These are phyloP conservation scores for Antigone vipio DNA, from an alignment of 2,113 vertebrate genomes.

Conservation along the genomic window DNA sequence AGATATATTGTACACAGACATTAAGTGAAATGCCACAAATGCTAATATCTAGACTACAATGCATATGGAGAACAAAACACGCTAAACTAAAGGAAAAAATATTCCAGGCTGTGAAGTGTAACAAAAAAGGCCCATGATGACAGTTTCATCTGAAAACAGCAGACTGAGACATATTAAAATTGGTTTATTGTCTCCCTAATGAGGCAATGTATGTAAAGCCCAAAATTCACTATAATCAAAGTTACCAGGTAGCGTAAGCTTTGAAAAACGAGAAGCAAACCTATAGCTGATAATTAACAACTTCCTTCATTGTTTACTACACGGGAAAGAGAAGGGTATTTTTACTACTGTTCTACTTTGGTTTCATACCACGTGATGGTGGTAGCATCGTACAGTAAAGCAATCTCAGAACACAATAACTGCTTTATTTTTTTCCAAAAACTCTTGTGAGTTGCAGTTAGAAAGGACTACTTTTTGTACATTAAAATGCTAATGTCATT, in stretches of 20 bases:
- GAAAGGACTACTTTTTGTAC: constrained; percentile 58
- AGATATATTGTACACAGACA: not conserved
- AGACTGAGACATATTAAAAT: constrained; percentile 60
- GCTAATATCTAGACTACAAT: not conserved
- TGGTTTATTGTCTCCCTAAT: constrained; percentile 65
- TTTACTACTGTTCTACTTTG: not conserved
- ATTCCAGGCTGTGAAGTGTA: constrained; percentile 56
- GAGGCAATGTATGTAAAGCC: constrained; percentile 54
- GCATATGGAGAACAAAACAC: not conserved
- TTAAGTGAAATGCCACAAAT: constrained; percentile 26
- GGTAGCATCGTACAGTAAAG: too few relatives aligned
- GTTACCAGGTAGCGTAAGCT: constrained; percentile 30
- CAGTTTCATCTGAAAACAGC: constrained; percentile 59
- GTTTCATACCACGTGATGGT: too few relatives aligned
- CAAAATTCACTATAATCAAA: constrained; percentile 57
- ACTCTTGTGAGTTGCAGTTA: constrained; percentile 50
- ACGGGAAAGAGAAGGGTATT: not conserved
- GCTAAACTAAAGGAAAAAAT: constrained; percentile 47
- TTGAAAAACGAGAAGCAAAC: constrained; percentile 21
- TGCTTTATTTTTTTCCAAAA: constrained; percentile 76
- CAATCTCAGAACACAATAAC: constrained; percentile 64
- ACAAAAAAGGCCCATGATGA: constrained; percentile 65
- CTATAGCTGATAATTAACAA: constrained; percentile 46
- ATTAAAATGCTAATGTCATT: constrained; percentile 73
- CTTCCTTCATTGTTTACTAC: not conserved